Evolutionary conservation across 1,140 invertebrate genomes (phyloP), one percentile per base, ranked within the genome.

Genomic region (Drosophila sucinea): DNA sequence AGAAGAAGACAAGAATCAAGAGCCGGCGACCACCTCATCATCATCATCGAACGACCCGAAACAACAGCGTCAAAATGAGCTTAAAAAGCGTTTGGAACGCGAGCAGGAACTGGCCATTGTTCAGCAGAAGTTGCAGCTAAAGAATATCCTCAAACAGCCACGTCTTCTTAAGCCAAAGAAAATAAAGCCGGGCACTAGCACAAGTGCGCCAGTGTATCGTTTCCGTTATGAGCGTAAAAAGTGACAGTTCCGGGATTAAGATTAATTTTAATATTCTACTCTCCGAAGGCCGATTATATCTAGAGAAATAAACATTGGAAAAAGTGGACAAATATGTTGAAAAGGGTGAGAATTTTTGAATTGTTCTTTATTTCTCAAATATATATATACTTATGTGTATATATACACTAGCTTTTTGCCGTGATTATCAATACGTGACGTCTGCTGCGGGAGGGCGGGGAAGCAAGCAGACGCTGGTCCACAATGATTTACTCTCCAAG

Each of bases 201-300:
- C 94, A 32, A 92, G 94, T 17, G 95, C 98, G 4, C 96, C 98
- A 1, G 93, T 98, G 6, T 98, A 97, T 91, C 94, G 95, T 90
- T 99, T 97, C 95, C 95, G 95, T 75, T 97, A 95, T 90, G 95
- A 97, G 91, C 94, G 98, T 66, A 98, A 98, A 92, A 94, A 94
- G 40, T 77, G 23, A 76, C 1, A 10, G 10, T 41, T 32, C 3
- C 7, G 1, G 6, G 1, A 29, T 54, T 54, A 29, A 54, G 5
- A 54, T 25, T 29, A 54, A 11, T 11, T 1, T 38, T 17, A 17
- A 17, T 17, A 17, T 17, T 17, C 17, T 17, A 17, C 17, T 17
- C 17, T 17, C 17, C 17, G 17, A 17, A 17, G 17, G 17, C 17
- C 17, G 17, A 17, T 17, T 17, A 17, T 17, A 17, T 17, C 17